Evolutionary conservation across 2,113 vertebrate species (phyloP).

Genomic region (Caretta caretta): DNA sequence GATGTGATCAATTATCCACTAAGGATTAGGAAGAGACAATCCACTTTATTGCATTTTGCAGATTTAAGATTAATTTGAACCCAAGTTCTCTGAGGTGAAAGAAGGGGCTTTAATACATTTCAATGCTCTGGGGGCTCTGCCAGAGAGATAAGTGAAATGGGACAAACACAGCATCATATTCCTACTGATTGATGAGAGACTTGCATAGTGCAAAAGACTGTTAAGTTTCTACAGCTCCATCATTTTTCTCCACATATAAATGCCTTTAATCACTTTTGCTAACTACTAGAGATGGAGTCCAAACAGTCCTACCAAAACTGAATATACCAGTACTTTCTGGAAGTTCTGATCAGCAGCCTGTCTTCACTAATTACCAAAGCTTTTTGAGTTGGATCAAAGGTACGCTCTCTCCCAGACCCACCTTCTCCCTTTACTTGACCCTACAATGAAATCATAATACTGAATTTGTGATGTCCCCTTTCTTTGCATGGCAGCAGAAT

Average conservation of each 20-base stretch:
- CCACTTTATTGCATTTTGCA: accelerated
- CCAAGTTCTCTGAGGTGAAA: background rate
- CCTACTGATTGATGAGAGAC: background rate
- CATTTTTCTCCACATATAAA: background rate
- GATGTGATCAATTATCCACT: background rate
- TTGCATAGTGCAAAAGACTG: accelerated
- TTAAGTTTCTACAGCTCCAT: background rate
- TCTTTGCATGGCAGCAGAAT: background rate
- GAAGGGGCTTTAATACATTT: accelerated
- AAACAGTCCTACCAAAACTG: background rate
- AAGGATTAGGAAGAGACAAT: background rate
- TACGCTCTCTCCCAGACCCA: background rate
- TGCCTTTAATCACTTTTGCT: background rate
- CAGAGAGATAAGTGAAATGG: background rate
- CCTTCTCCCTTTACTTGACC: background rate
- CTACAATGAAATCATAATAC: background rate
- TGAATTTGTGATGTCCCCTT: background rate
- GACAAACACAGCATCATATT: background rate
- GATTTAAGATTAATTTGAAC: background rate
- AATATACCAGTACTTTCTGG: background rate
- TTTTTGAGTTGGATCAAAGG: background rate
- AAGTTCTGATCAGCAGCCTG: background rate
- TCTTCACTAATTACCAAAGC: background rate
- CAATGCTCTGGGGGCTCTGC: background rate
- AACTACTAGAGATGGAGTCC: accelerated